These are phyloP conservation scores for Sycobia sp. DNA, from an alignment of 1,140 invertebrate species.

Conservation along the genomic window DNA sequence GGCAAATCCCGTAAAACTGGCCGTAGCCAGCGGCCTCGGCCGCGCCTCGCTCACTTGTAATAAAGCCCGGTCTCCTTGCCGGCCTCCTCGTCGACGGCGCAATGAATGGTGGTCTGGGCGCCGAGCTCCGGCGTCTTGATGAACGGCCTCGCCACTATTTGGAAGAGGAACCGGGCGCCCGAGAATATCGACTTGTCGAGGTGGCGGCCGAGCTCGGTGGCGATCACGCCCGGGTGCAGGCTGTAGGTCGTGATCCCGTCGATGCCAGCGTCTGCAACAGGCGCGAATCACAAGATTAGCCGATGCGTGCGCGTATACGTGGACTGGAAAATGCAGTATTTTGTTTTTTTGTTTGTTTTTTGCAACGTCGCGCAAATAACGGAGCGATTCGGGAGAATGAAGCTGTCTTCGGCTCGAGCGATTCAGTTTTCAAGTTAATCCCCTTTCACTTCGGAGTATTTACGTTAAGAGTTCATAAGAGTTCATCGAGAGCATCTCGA, in stretches of 20 bases:
- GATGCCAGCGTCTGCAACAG: conserved; percentile 52
- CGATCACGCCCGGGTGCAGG: conserved; percentile 75
- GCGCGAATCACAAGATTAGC: too few relatives aligned
- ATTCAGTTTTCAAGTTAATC: too few relatives aligned
- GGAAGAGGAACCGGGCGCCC: conserved; percentile 47
- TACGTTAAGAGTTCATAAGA: too few relatives aligned
- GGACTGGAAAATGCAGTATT: conserved; percentile 1
- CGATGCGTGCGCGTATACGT: too few relatives aligned
- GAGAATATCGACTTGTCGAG: conserved; percentile 62
- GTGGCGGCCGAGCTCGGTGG: conserved; percentile 77
- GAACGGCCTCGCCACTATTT: conserved; percentile 50
- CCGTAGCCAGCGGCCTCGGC: too few relatives aligned
- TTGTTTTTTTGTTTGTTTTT: too few relatives aligned
- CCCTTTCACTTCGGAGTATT: too few relatives aligned
- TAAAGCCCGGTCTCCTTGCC: conserved; percentile 69
- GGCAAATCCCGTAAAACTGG: too few relatives aligned
- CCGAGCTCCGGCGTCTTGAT: conserved; percentile 72
- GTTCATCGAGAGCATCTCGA: too few relatives aligned
- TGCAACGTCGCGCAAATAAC: too few relatives aligned
- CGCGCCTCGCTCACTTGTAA: conserved; percentile 68
- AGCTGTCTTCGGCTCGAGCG: too few relatives aligned
- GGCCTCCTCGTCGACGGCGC: conserved; percentile 73
- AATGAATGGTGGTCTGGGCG: conserved; percentile 80
- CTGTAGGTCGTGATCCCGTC: conserved; percentile 70
- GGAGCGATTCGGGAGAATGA: too few relatives aligned